These are phyloP conservation scores for Calycopis cecrops DNA, from an alignment of 1,140 invertebrate species.

Conservation along the genomic window DNA sequence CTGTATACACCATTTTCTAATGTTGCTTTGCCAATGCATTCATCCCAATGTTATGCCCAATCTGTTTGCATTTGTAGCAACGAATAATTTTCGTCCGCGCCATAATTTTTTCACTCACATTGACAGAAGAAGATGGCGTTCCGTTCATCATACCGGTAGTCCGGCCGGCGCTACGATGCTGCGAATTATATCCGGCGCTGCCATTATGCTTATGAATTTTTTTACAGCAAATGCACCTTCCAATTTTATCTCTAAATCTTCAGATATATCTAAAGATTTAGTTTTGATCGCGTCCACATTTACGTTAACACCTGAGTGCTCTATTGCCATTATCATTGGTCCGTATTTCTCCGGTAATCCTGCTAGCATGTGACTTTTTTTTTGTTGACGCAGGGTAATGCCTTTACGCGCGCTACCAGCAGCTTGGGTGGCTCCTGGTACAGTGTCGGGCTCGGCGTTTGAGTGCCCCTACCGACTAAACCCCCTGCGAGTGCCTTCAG, in stretches of 20 bases:
- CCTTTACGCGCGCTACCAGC: too few species aligned
- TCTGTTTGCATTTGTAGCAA: constrained; percentile 30
- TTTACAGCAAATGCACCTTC: constrained; percentile 20
- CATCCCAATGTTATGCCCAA: constrained; percentile 28
- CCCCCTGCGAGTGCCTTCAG: too few species aligned
- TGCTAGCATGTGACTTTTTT: constrained; percentile 18
- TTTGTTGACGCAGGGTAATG: too few species aligned
- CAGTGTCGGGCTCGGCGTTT: too few species aligned
- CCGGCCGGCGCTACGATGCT: not conserved
- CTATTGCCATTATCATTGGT: constrained; percentile 26
- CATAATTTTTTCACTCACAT: constrained; percentile 2
- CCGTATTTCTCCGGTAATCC: constrained; percentile 15
- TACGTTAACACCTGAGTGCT: constrained; percentile 20
- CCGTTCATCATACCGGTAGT: not conserved
- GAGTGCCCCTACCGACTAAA: too few species aligned
- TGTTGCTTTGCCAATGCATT: constrained; percentile 18
- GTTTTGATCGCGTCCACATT: constrained; percentile 23
- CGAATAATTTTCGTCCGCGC: constrained; percentile 14
- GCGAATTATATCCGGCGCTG: not conserved
- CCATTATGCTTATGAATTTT: constrained; percentile 4
- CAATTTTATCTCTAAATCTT: constrained; percentile 16
- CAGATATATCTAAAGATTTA: constrained; percentile 21
- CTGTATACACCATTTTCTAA: constrained; percentile 29
- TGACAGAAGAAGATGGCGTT: not conserved
- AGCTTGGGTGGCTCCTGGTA: too few species aligned